A percentile compares a stretch with the other conserved stretches of the same genome.
phyloP scores from a whole-genome alignment of 92 coral and sea anemone species.

The Parazoanthus darwini region DNA sequence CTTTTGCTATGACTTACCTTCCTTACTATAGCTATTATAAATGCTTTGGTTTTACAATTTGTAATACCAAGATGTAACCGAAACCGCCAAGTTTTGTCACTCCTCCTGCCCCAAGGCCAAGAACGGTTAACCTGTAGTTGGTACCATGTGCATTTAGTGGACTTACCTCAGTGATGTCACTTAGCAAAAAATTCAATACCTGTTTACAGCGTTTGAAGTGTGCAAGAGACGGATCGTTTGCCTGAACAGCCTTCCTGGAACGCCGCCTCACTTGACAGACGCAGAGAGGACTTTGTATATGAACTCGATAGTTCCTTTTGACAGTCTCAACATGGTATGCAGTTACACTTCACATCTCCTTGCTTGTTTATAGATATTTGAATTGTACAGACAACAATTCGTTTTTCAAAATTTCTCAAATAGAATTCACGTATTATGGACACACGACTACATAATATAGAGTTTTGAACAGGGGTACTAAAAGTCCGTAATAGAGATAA shows the following conservation, averaged over 20 bases:
- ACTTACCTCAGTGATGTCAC: neutral
- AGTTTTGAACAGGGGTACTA: too few species aligned
- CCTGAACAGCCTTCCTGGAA: slow-evolving; percentile 90
- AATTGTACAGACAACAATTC: too few species aligned
- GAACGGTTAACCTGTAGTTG: too few species aligned
- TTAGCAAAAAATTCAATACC: neutral
- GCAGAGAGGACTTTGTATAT: slow-evolving; percentile 85
- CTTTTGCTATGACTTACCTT: too few species aligned
- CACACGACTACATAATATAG: too few species aligned
- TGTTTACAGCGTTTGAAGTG: slow-evolving; percentile 76
- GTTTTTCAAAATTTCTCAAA: too few species aligned
- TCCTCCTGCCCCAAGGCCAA: too few species aligned
- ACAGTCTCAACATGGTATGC: slow-evolving; percentile 89
- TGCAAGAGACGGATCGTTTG: slow-evolving; percentile 90
- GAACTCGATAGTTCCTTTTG: slow-evolving; percentile 93
- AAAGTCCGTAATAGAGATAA: too few species aligned
- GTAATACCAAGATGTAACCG: too few species aligned
- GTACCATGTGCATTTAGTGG: neutral
- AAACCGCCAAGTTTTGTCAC: too few species aligned
- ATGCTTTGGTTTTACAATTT: too few species aligned
- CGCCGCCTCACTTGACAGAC: slow-evolving; percentile 92
- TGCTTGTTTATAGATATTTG: neutral
- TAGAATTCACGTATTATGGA: neutral
- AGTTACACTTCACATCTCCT: neutral
- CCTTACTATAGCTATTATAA: too few species aligned